A percentile compares a stretch with the other conserved stretches of the same genome.
phyloP scores from a whole-genome alignment of 2,888 invertebrate genomes.

The Synanthedon tipuliformis region DNA sequence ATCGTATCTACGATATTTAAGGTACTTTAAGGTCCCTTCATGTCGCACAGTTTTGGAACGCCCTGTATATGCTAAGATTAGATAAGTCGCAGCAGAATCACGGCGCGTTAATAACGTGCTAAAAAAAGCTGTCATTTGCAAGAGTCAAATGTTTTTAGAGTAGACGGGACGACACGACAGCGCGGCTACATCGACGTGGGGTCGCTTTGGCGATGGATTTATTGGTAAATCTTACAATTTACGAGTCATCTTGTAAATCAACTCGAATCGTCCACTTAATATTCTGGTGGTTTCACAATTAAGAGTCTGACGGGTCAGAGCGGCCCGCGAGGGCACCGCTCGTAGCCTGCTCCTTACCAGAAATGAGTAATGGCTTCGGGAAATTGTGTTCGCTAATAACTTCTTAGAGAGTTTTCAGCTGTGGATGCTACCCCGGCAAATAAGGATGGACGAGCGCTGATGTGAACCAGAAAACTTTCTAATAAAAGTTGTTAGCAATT shows the following conservation, averaged over 20 bases:
- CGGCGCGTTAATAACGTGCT: no score
- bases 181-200: no score
- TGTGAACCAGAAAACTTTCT: constrained; percentile 14
- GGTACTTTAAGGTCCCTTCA: no score
- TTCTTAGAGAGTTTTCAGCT: constrained; percentile 48
- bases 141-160: no score
- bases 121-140: no score
- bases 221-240: neutral
- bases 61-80: no score
- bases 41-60: no score
- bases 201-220: no score
- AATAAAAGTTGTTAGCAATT: constrained; percentile 40
- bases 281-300: neutral
- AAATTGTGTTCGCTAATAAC: constrained; percentile 58
- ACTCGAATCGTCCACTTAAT: neutral
- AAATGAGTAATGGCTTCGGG: constrained; percentile 59
- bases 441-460: constrained; percentile 28
- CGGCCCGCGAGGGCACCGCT: constrained; percentile 8
- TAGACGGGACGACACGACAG: no score
- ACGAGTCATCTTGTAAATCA: neutral
- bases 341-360: constrained; percentile 28
- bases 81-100: no score
- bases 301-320: neutral
- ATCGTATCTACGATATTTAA: no score
- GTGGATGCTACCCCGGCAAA: constrained; percentile 37